Conservation (phyloP, 2,888 invertebrate species). For the Coleophora deauratella region DNA sequence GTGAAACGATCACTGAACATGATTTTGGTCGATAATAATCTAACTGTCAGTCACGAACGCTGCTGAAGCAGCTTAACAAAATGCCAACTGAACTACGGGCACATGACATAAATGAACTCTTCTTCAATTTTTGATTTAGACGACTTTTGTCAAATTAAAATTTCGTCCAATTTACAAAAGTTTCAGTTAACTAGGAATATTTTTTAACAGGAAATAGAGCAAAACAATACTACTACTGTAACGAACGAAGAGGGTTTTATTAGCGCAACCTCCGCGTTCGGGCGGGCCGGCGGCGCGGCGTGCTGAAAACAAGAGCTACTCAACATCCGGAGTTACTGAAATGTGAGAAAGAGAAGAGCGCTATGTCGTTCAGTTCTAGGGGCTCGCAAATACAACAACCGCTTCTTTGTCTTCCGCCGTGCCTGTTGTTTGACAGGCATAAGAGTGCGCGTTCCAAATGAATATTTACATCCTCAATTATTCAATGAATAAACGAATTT, state of each 20-base stretch:
- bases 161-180: too few species aligned
- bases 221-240: constrained; percentile 2
- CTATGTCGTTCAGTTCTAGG: constrained; percentile 6
- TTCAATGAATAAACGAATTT: not conserved
- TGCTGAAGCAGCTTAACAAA: not conserved
- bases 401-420: not conserved
- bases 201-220: constrained; percentile 5
- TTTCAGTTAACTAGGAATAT: too few species aligned
- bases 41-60: not conserved
- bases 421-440: not conserved
- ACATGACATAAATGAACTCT: too few species aligned
- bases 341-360: constrained; percentile 16
- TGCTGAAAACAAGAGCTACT: constrained; percentile 27
- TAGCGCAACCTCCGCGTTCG: constrained; percentile 6
- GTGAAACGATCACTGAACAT: too few species aligned
- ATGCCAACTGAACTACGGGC: not conserved
- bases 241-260: constrained; percentile 6
- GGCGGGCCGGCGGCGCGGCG: constrained; percentile 11
- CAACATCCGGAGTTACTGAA: constrained; percentile 26
- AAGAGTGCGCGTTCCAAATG: not conserved
- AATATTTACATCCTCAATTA: not conserved
- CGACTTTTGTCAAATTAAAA: too few species aligned
- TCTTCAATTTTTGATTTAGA: too few species aligned
- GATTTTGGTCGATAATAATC: too few species aligned
- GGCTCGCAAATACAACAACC: constrained; percentile 5